These are phyloP conservation scores for Penaeus indicus DNA, from an alignment of 1,140 invertebrate genomes.

Conservation along the genomic window DNA sequence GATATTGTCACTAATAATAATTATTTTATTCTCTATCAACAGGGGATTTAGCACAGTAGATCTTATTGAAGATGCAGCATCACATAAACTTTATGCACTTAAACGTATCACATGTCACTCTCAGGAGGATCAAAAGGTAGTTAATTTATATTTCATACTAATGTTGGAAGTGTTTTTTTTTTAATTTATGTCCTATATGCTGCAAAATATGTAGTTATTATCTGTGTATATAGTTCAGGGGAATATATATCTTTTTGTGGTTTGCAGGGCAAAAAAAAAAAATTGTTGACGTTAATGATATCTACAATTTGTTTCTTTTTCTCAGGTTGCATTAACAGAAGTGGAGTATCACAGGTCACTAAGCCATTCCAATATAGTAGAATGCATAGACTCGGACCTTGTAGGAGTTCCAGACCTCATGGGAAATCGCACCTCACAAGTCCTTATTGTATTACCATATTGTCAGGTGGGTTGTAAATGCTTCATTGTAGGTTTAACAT, in stretches of 20 bases:
- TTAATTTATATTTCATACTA: neutral
- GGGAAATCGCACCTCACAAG: slow-evolving; percentile 80
- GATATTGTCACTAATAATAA: slow-evolving; percentile 37
- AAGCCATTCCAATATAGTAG: slow-evolving; percentile 83
- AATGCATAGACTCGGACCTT: slow-evolving; percentile 80
- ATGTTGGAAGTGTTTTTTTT: no score
- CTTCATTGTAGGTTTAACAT: neutral
- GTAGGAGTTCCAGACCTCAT: slow-evolving; percentile 78
- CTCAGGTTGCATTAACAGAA: slow-evolving; percentile 78
- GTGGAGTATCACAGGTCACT: slow-evolving; percentile 81
- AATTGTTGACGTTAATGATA: neutral
- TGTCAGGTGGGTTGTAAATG: slow-evolving; percentile 75
- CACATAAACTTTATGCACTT: slow-evolving; percentile 81
- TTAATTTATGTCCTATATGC: no score
- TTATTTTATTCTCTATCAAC: slow-evolving; percentile 32
- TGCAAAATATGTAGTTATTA: no score
- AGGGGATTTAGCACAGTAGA: slow-evolving; percentile 89
- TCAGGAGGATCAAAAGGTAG: slow-evolving; percentile 80
- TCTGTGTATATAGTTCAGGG: no score
- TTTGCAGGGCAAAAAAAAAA: neutral
- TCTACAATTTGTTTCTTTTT: neutral
- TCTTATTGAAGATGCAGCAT: slow-evolving; percentile 81
- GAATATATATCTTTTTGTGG: no score
- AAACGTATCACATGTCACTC: slow-evolving; percentile 87
- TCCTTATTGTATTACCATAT: slow-evolving; percentile 84